Evolutionary conservation across 30 jellyfish, hydroid and myxozoan genomes (phyloP), one percentile per base, ranked within the genome.

Genomic region (Aurelia sp.): DNA sequence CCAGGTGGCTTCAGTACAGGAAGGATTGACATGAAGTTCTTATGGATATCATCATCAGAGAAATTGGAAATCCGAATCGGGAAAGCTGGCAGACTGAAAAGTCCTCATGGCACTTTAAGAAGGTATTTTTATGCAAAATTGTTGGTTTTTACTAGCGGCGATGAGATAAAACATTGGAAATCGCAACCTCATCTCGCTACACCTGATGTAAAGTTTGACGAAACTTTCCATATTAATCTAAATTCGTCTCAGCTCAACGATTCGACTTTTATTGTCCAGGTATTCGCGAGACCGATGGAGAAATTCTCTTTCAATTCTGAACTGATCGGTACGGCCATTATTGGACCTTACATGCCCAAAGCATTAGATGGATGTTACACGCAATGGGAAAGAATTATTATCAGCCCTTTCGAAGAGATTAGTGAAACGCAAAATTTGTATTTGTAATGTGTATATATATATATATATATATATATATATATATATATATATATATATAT

Each of bases 341-440:
- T 94, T 73, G 97, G 99, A 0, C 99, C 99, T 65, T 94, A 94
- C 66, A 94, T 94, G 99, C 73, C 86, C 33, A 91, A 79, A 41
- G 90, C 58, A 40, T 51, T 50, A n/a, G 55, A 44, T 2, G 57
- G 78, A 17, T 55, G 84, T 11, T 64, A 84, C 37, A 81, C 97
- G 12, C 99, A 94, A 30, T 94, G 99, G 99, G 99, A 94, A 52
- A 89, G 71, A 47, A 58, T 94, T 67, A 66, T 94, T 11, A 87
- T 95, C 13, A 87, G 74, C 16, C 99, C 97, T 13, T 50, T 90
- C 12, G 96, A 88, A 58, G 99, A 93, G 37, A 48, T 82, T 6
- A 23, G 74, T 15, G 97, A 84, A 22, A 48, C 66, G 11, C 98
- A 93, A 41, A 88, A 84, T 3, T 73, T 93, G 30, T 71, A 48